phyloP scores from a whole-genome alignment of 2,888 invertebrate genomes.

The Fabriciana adippe region DNA sequence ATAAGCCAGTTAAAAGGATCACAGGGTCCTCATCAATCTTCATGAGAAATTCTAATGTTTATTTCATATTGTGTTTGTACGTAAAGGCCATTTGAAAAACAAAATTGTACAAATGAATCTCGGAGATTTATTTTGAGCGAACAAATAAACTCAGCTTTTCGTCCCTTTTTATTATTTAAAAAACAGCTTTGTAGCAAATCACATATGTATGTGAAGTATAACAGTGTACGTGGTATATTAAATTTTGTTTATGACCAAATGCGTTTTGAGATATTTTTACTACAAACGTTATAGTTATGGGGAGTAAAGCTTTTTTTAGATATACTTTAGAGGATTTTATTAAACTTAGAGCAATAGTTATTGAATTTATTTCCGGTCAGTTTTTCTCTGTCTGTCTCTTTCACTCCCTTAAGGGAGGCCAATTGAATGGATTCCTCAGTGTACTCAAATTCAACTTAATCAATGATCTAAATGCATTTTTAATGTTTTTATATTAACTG shows the following conservation, averaged over 20 bases:
- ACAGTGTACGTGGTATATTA: not conserved
- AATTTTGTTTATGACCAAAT: not conserved
- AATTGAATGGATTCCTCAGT: no score
- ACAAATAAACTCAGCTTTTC: conserved; percentile 50
- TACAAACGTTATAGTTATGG: no score
- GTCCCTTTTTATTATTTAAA: conserved; percentile 59
- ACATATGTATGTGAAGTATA: not conserved
- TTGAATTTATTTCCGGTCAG: no score
- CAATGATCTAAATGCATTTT: no score
- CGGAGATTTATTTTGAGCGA: conserved; percentile 60
- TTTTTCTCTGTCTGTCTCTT: no score
- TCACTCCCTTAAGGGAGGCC: no score
- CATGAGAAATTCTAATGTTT: conserved; percentile 35
- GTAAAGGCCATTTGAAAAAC: conserved; percentile 45
- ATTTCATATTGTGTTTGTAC: conserved; percentile 37
- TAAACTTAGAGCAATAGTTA: no score
- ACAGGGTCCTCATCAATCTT: conserved; percentile 34
- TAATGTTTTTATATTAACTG: no score
- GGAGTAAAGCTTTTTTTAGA: no score
- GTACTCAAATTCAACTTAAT: no score
- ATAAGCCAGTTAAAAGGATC: conserved; percentile 27
- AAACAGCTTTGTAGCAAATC: conserved; percentile 41
- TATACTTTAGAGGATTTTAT: no score
- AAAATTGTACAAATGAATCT: conserved; percentile 55
- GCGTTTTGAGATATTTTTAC: no score